These are phyloP conservation scores for Dicycla oo DNA, from an alignment of 2,888 invertebrate species.

Conservation along the genomic window DNA sequence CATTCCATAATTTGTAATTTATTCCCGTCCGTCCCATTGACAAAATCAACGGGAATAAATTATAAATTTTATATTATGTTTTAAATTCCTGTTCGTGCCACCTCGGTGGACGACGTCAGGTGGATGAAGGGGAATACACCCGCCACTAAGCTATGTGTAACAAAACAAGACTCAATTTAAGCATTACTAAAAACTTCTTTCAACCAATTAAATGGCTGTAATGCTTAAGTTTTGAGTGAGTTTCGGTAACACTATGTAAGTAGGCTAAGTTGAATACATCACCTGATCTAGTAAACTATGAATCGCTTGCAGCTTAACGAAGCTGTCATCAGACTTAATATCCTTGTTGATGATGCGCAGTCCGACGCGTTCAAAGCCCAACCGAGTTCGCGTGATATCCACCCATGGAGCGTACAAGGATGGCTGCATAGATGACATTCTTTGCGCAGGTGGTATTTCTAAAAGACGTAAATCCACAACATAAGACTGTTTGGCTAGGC, in stretches of 20 bases:
- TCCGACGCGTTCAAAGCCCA: conserved; percentile 83
- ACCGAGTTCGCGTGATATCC: conserved; percentile 79
- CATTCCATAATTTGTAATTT: too few relatives aligned
- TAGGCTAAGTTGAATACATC: background rate
- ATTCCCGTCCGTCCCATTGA: too few relatives aligned
- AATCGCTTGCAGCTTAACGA: conserved; percentile 82
- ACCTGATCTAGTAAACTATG: conserved; percentile 85
- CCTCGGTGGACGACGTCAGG: too few relatives aligned
- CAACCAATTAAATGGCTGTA: background rate
- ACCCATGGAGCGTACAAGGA: conserved; percentile 83
- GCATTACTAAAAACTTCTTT: background rate
- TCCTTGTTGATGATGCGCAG: conserved; percentile 80
- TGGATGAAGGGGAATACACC: too few relatives aligned
- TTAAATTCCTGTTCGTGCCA: too few relatives aligned
- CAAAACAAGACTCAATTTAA: background rate
- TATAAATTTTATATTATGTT: too few relatives aligned
- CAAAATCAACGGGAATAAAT: too few relatives aligned
- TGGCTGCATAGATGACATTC: conserved; percentile 86
- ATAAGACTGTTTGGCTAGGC: background rate
- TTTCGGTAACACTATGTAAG: too few relatives aligned
- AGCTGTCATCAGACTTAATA: conserved; percentile 76
- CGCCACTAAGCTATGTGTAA: too few relatives aligned
- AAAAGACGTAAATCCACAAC: background rate
- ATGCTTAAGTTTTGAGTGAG: background rate
- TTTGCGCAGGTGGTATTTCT: conserved; percentile 74